Conservation (phyloP, 2,113 vertebrate genomes). For the Pitta sordida region DNA sequence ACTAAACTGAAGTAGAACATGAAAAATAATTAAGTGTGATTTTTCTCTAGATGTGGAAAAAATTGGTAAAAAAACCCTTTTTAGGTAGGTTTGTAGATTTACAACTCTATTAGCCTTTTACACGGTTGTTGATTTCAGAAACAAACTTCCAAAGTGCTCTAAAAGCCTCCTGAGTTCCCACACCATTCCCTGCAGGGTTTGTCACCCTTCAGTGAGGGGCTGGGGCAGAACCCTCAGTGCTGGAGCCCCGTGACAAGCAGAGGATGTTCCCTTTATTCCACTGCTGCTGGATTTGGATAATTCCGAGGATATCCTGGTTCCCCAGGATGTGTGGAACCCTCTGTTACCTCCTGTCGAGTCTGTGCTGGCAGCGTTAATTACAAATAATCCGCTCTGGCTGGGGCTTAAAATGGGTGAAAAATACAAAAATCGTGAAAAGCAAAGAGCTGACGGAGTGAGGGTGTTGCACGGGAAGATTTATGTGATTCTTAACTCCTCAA, state of each 20-base stretch:
- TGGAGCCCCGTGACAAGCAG: background rate
- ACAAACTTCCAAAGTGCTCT: background rate
- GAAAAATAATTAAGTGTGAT: background rate
- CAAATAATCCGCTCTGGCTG: background rate
- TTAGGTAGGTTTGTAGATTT: background rate
- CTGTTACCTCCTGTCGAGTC: background rate
- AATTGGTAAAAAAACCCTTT: background rate
- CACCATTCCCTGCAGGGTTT: rapidly evolving
- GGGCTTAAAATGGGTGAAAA: background rate
- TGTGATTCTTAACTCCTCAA: background rate
- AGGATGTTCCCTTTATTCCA: rapidly evolving
- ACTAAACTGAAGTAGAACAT: background rate
- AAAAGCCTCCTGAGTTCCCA: background rate
- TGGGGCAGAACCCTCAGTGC: rapidly evolving
- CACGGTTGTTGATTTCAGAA: background rate
- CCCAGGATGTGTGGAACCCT: background rate
- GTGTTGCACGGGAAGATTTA: background rate
- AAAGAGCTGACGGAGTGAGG: background rate
- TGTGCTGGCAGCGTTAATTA: background rate
- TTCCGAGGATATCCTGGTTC: background rate
- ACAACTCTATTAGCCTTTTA: background rate
- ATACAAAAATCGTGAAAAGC: background rate
- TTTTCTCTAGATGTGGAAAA: background rate
- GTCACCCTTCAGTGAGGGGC: rapidly evolving
- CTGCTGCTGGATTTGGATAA: background rate